Conservation (phyloP, 1,140 invertebrate species). For the Latrodectus geometricus region DNA sequence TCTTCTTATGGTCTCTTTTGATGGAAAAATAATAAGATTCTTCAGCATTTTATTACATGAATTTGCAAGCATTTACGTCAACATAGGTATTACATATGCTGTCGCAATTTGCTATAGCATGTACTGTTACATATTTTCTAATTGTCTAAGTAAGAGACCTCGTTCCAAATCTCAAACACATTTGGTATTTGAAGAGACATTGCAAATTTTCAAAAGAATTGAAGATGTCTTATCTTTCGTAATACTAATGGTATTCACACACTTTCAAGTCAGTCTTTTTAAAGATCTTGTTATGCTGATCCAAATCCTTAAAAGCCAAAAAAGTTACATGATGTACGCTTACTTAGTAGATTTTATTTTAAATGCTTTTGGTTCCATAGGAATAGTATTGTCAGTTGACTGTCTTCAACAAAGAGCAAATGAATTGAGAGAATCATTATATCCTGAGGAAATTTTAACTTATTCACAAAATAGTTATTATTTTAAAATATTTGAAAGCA, state of each 20-base stretch:
- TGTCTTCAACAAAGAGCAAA: not conserved
- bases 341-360: not conserved
- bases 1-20: not conserved
- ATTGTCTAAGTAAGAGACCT: not conserved
- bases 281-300: conserved; percentile 25
- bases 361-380: not conserved
- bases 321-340: not conserved
- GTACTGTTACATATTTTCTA: conserved; percentile 1
- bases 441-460: not conserved
- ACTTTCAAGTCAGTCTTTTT: conserved; percentile 24
- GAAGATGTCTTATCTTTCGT: conserved; percentile 10
- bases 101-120: conserved; percentile 6
- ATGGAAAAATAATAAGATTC: not conserved
- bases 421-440: not conserved
- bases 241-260: conserved; percentile 5
- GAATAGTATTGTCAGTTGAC: not conserved
- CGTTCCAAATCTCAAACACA: not conserved
- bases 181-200: not conserved
- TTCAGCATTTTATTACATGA: conserved; percentile 7
- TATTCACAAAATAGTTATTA: not conserved
- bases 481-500: not conserved
- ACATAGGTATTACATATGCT: conserved; percentile 4
- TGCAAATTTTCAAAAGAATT: not conserved
- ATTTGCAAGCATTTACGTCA: conserved; percentile 20
- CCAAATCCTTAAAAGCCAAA: not conserved